A percentile compares a stretch with the other conserved stretches of the same genome.
These are phyloP conservation scores for Schrankia costaestrigalis DNA, from an alignment of 2,888 invertebrate species.

Conservation along the genomic window DNA sequence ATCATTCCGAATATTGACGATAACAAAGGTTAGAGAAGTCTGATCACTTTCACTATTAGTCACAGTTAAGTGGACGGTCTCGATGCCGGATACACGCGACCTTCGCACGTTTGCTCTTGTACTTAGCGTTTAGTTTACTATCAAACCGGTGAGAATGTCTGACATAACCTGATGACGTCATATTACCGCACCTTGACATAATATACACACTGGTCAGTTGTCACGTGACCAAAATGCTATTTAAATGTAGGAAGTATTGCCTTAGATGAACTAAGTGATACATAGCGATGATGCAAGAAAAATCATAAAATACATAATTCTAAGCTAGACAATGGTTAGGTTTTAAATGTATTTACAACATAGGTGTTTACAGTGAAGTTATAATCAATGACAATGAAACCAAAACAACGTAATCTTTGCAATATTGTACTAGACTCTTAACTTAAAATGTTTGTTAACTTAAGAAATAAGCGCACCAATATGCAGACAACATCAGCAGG, in stretches of 20 bases:
- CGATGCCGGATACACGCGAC: conserved; percentile 63
- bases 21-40: conserved; percentile 36
- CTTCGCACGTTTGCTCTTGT: conserved; percentile 58
- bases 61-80: conserved; percentile 14
- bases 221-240: conserved; percentile 16
- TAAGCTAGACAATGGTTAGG: too few relatives aligned
- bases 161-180: conserved; percentile 73
- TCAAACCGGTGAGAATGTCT: conserved; percentile 56
- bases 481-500: too few relatives aligned
- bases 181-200: conserved; percentile 66
- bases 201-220: conserved; percentile 34
- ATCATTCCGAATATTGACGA: conserved; percentile 29
- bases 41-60: conserved; percentile 48
- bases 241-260: conserved; percentile 2
- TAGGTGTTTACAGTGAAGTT: too few relatives aligned
- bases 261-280: too few relatives aligned
- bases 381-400: too few relatives aligned
- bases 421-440: too few relatives aligned
- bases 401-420: too few relatives aligned
- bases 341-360: too few relatives aligned
- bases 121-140: conserved; percentile 65
- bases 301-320: neutral
- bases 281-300: neutral
- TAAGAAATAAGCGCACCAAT: too few relatives aligned
- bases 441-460: too few relatives aligned